A percentile compares a stretch with the other conserved stretches of the same genome.
Conservation (phyloP, 2,113 vertebrate genomes). For the Chionodraco myersi region DNA sequence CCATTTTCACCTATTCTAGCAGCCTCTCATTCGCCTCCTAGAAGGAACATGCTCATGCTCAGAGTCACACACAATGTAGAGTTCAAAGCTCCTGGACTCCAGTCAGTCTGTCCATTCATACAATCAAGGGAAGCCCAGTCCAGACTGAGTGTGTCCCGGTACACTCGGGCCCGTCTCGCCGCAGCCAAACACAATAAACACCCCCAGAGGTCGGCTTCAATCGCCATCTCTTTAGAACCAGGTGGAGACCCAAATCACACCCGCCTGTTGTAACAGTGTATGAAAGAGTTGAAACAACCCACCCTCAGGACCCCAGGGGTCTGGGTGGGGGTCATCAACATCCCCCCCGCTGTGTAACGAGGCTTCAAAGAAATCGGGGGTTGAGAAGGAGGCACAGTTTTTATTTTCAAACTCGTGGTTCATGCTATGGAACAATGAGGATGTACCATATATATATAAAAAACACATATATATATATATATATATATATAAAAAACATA, state of each 20-base stretch:
- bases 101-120: slow-evolving; percentile 62
- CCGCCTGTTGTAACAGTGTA: slow-evolving; percentile 25
- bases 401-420: slow-evolving; percentile 15
- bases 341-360: slow-evolving; percentile 60
- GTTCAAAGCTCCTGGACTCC: slow-evolving; percentile 72
- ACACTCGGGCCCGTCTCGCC: slow-evolving; percentile 22
- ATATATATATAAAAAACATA: too few species aligned
- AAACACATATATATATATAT: too few species aligned
- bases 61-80: slow-evolving; percentile 20
- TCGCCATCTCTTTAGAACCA: slow-evolving; percentile 47
- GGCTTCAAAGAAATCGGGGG: slow-evolving; percentile 61
- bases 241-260: slow-evolving; percentile 62
- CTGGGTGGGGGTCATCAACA: slow-evolving; percentile 64
- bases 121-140: slow-evolving; percentile 80
- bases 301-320: slow-evolving; percentile 44
- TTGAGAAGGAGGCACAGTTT: slow-evolving; percentile 1
- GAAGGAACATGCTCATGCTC: slow-evolving; percentile 1
- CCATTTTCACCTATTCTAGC: background rate
- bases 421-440: slow-evolving; percentile 15
- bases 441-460: too few species aligned
- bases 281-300: slow-evolving; percentile 58
- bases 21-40: background rate
- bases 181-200: slow-evolving; percentile 83
- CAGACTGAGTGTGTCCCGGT: slow-evolving; percentile 38
- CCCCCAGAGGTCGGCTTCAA: slow-evolving; percentile 46